Conservation (phyloP, 2,888 invertebrate genomes). For the Eilema sororculum region DNA sequence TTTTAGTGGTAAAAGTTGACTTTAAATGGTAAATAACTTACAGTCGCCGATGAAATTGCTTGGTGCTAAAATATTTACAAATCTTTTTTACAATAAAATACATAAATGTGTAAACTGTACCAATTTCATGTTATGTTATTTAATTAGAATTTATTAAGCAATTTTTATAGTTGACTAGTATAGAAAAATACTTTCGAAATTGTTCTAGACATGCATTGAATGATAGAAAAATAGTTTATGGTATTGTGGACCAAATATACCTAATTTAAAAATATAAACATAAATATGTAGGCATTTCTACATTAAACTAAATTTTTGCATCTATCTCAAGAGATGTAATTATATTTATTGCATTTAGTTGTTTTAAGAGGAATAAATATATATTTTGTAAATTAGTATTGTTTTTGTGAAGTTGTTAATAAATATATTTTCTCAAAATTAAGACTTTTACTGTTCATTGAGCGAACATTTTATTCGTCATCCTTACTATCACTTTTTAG, state of each 20-base stretch:
- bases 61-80: not conserved
- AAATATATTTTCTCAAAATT: not conserved
- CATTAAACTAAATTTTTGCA: not conserved
- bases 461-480: not conserved
- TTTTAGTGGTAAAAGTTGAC: not conserved
- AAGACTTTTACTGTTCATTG: not conserved
- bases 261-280: not conserved
- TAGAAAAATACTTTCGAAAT: not conserved
- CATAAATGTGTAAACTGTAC: too few relatives aligned
- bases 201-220: not conserved
- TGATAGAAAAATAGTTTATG: not conserved
- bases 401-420: not conserved
- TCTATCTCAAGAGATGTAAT: not conserved
- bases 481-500: too few relatives aligned
- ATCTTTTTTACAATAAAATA: not conserved
- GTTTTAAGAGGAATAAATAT: not conserved
- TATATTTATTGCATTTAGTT: conserved; percentile 4
- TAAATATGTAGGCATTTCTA: not conserved
- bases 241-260: not conserved
- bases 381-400: not conserved
- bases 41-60: not conserved
- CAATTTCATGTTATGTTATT: too few relatives aligned
- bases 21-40: not conserved
- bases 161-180: not conserved
- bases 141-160: not conserved